Evolutionary conservation across 2,797 vertebrate genomes (phyloP).

Genomic region (Rachycentron canadum): DNA sequence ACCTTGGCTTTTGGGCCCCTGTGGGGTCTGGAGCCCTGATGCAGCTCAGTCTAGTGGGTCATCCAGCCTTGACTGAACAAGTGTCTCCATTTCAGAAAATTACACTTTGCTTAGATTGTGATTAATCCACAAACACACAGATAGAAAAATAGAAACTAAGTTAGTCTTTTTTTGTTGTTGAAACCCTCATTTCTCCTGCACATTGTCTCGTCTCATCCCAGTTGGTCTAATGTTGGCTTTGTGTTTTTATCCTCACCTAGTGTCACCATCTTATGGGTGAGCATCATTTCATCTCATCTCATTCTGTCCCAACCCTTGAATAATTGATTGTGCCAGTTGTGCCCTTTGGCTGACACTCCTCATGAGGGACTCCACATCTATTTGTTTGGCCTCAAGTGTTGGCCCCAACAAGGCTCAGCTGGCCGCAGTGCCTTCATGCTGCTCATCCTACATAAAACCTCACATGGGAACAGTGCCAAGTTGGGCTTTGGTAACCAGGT

Average conservation of each 20-base stretch:
- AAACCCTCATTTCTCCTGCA: not conserved
- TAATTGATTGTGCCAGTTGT: constrained; percentile 3
- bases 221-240: not conserved
- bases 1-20: too few species aligned
- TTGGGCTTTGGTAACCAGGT: not conserved
- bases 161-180: too few species aligned
- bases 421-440: not conserved
- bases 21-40: too few species aligned
- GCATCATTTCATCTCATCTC: not conserved
- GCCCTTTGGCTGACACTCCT: constrained; percentile 3
- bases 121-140: too few species aligned
- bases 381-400: not conserved
- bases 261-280: not conserved
- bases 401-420: constrained; percentile 18
- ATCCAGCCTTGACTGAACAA: too few species aligned
- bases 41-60: too few species aligned
- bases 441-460: constrained; percentile 43
- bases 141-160: too few species aligned
- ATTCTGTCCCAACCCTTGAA: not conserved
- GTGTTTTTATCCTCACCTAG: not conserved
- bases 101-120: too few species aligned
- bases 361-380: constrained; percentile 1
- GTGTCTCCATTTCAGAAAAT: too few species aligned
- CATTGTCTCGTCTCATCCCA: not conserved
- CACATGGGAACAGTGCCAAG: constrained; percentile 9